Percentiles rank a stretch among this genome's conserved stretches.
Conservation (phyloP, 2,888 invertebrate genomes). For the Parapristionchus giblindavisi region DNA sequence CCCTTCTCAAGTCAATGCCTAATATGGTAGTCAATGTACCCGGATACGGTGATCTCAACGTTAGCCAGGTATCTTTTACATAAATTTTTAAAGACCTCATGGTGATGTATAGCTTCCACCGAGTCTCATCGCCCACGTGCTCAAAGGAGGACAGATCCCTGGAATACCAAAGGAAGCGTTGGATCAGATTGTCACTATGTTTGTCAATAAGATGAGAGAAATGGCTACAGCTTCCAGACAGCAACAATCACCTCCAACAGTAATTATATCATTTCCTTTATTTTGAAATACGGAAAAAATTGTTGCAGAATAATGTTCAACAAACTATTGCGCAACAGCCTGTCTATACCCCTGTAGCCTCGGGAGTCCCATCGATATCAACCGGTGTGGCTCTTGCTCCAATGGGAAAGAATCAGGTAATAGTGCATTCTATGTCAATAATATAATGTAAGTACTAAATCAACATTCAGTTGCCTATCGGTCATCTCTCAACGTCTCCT, state of each 20-base stretch:
- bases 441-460: too few species aligned
- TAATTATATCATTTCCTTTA: too few species aligned
- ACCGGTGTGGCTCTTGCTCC: too few species aligned
- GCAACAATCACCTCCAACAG: background rate
- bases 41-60: constrained; percentile 64
- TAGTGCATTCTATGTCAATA: too few species aligned
- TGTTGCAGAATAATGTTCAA: background rate
- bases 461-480: background rate
- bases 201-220: constrained; percentile 60
- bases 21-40: constrained; percentile 66
- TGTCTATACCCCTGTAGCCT: background rate
- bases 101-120: constrained; percentile 56
- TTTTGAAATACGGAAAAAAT: background rate
- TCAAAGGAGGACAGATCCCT: constrained; percentile 67
- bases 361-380: background rate
- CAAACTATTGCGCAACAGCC: background rate
- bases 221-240: constrained; percentile 58
- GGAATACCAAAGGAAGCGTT: constrained; percentile 64
- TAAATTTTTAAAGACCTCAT: background rate
- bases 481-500: background rate
- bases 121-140: constrained; percentile 61
- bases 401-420: too few species aligned
- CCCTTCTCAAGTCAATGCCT: constrained; percentile 60
- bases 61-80: constrained; percentile 56
- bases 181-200: constrained; percentile 59